Percentiles rank a stretch among this genome's conserved stretches.
phyloP scores from a whole-genome alignment of 2,888 invertebrate genomes.

The Linyphia triangularis region DNA sequence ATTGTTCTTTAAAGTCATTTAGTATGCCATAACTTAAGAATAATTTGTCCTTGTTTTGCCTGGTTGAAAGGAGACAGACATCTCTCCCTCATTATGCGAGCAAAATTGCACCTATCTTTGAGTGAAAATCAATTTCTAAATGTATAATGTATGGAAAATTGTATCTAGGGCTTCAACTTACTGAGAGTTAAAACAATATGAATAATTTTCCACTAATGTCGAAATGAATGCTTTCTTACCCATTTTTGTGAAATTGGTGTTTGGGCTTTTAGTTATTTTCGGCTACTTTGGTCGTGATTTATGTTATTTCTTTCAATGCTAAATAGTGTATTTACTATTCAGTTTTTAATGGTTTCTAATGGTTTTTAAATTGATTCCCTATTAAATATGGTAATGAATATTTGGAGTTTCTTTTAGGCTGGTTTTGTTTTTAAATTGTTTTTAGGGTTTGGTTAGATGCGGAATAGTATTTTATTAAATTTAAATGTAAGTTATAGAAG shows the following conservation, averaged over 20 bases:
- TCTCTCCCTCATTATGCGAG: not conserved
- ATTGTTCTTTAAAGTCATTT: too few species aligned
- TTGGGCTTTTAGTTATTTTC: not conserved
- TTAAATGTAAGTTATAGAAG: too few species aligned
- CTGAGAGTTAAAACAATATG: not conserved
- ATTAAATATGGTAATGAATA: too few species aligned
- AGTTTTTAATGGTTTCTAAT: too few species aligned
- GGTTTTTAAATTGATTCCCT: too few species aligned
- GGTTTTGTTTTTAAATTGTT: too few species aligned
- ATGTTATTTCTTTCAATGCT: too few species aligned
- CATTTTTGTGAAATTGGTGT: not conserved
- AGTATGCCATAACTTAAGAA: not conserved
- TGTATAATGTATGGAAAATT: not conserved
- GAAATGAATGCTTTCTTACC: not conserved
- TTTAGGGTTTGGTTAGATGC: too few species aligned
- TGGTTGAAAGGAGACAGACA: not conserved
- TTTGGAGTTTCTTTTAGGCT: too few species aligned
- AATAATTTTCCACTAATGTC: constrained; percentile 7
- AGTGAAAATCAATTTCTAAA: not conserved
- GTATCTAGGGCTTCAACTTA: not conserved
- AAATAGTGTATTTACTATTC: too few species aligned
- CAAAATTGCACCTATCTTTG: not conserved
- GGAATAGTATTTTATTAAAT: too few species aligned
- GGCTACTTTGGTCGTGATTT: not conserved
- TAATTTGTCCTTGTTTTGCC: not conserved